phyloP scores from a whole-genome alignment of 2,888 invertebrate genomes.

The Bugula neritina region DNA sequence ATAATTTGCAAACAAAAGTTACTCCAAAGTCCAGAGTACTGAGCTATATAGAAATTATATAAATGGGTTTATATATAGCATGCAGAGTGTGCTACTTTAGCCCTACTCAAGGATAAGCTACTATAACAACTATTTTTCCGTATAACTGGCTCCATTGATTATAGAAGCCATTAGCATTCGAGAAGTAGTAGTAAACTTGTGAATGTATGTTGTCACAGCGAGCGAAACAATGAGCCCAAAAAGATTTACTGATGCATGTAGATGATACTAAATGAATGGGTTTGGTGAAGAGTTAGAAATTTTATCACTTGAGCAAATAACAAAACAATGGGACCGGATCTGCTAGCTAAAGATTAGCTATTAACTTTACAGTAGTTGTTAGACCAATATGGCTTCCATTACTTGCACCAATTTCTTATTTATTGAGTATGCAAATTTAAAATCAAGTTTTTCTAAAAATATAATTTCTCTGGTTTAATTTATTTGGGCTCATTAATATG shows the following conservation, averaged over 20 bases:
- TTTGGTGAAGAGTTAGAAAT: background rate
- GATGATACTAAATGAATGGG: background rate
- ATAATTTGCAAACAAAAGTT: background rate
- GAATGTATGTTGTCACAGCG: background rate
- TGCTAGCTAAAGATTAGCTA: background rate
- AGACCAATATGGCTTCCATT: background rate
- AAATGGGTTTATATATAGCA: background rate
- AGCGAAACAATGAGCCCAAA: background rate
- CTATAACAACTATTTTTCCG: background rate
- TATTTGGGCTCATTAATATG: too few species aligned
- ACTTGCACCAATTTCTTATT: background rate
- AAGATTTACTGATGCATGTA: background rate
- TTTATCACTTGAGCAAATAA: slow-evolving; percentile 24
- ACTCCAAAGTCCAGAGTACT: background rate
- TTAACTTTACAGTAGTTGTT: background rate
- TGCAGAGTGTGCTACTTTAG: background rate
- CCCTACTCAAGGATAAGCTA: background rate
- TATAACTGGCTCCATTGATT: too few species aligned
- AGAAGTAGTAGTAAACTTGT: too few species aligned
- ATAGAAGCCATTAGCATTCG: too few species aligned
- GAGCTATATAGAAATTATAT: background rate
- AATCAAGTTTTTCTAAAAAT: too few species aligned
- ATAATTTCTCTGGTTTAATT: too few species aligned
- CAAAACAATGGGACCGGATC: slow-evolving; percentile 3
- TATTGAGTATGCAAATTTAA: too few species aligned